These are phyloP conservation scores for Hirundo rustica DNA, from an alignment of 2,797 vertebrate species.

Conservation along the genomic window DNA sequence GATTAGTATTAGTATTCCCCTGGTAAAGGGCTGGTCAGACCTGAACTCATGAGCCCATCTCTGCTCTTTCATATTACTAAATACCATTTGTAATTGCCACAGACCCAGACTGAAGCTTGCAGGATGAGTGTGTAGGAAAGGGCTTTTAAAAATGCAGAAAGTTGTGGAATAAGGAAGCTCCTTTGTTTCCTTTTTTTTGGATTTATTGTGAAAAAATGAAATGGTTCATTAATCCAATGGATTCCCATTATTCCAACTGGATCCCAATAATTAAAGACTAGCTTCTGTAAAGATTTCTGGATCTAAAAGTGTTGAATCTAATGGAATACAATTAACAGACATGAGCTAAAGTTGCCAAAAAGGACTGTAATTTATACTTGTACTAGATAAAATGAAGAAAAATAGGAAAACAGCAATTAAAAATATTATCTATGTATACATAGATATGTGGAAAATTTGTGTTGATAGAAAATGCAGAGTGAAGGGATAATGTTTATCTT, in stretches of 20 bases:
- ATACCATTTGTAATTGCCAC: background rate
- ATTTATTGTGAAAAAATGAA: background rate
- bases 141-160: background rate
- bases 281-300: background rate
- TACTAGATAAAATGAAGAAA: background rate
- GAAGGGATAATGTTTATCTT: background rate
- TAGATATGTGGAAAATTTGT: background rate
- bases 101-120: background rate
- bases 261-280: background rate
- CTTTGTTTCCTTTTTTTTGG: background rate
- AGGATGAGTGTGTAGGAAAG: background rate
- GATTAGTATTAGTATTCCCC: background rate
- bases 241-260: background rate
- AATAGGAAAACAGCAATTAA: background rate
- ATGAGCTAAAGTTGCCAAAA: background rate
- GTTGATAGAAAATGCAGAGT: background rate
- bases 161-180: background rate
- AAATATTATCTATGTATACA: background rate
- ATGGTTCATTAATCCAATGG: background rate
- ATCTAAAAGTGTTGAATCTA: background rate
- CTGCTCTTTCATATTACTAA: background rate
- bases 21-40: background rate
- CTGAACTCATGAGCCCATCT: background rate
- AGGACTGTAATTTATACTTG: background rate
- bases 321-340: background rate